Evolutionary conservation across 2,113 vertebrate species (phyloP).

Genomic region (Strix uralensis): DNA sequence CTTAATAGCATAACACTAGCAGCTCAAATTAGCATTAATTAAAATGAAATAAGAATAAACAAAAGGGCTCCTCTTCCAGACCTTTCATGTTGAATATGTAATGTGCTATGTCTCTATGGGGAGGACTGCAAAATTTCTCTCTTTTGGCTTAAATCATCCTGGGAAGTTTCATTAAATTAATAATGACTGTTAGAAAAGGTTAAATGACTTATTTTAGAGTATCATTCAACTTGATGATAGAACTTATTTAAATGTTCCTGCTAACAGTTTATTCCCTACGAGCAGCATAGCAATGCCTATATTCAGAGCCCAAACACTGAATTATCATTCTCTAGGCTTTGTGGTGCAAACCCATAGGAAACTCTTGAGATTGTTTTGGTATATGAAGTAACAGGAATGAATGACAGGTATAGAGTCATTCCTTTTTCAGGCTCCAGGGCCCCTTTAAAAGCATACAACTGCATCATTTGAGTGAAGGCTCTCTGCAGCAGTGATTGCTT

Average conservation of each 20-base stretch:
- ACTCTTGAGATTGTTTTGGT: background rate
- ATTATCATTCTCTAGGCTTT: background rate
- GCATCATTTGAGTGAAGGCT: background rate
- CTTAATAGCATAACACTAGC: background rate
- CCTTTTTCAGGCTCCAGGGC: background rate
- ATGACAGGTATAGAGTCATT: background rate
- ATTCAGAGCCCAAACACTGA: background rate
- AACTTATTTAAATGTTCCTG: background rate
- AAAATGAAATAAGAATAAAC: background rate
- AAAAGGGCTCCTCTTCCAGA: background rate
- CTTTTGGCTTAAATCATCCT: background rate
- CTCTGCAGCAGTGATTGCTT: background rate
- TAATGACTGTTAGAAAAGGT: background rate
- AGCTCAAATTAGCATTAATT: background rate
- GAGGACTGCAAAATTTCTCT: background rate
- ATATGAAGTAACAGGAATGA: background rate
- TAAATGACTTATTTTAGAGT: background rate
- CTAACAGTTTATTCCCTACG: background rate
- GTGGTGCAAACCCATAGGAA: background rate
- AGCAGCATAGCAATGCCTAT: background rate
- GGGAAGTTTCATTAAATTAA: background rate
- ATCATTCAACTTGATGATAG: background rate
- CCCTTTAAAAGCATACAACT: background rate
- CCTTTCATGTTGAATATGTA: background rate
- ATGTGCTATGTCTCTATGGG: background rate